Percentiles rank a stretch among this genome's conserved stretches.
These are phyloP conservation scores for Xyrichtys novacula DNA, from an alignment of 2,797 vertebrate genomes.

Conservation along the genomic window DNA sequence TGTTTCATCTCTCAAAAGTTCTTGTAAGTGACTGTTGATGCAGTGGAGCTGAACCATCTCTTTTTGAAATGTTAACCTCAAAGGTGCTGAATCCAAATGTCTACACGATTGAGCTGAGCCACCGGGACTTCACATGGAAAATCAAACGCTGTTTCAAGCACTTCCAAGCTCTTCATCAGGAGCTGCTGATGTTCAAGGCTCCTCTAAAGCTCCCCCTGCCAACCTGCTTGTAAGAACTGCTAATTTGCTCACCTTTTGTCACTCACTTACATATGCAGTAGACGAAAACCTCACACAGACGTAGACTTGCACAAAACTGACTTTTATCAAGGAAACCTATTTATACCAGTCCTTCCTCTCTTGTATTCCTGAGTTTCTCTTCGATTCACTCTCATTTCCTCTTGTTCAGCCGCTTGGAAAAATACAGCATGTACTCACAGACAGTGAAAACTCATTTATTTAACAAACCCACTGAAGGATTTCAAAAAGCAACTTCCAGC, in stretches of 20 bases:
- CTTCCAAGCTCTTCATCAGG: constrained; percentile 77
- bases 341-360: constrained; percentile 32
- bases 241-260: constrained; percentile 67
- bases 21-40: constrained; percentile 66
- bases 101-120: constrained; percentile 75
- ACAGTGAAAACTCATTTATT: constrained; percentile 55
- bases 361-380: constrained; percentile 44
- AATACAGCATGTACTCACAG: constrained; percentile 45
- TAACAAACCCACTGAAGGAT: constrained; percentile 45
- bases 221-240: constrained; percentile 71
- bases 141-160: constrained; percentile 81
- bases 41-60: constrained; percentile 55
- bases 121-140: constrained; percentile 75
- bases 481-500: constrained; percentile 36
- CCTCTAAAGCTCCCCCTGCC: constrained; percentile 74
- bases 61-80: constrained; percentile 73
- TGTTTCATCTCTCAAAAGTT: constrained; percentile 71
- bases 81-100: constrained; percentile 80
- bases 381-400: constrained; percentile 49
- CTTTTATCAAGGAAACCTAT: constrained; percentile 44
- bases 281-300: constrained; percentile 6
- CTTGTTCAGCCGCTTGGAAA: constrained; percentile 53
- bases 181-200: constrained; percentile 79
- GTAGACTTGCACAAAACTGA: constrained; percentile 16
- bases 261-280: constrained; percentile 36